Base-by-base conservation (phyloP, 2,113 vertebrate genomes). In the Onychorhynchus coronatus region DNA sequence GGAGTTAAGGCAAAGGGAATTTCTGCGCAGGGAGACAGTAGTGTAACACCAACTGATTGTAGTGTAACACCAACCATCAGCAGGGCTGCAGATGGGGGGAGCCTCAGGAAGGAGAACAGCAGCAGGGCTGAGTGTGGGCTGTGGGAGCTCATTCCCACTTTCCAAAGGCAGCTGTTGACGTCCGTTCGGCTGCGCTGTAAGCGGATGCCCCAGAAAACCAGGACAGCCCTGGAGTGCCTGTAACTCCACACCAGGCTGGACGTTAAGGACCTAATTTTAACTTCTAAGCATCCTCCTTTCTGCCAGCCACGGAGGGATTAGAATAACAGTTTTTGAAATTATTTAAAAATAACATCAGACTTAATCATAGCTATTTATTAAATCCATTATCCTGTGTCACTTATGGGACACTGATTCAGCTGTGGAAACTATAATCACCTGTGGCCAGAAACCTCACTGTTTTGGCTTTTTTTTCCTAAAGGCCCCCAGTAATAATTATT, bases 331-430 rank as follows among this genome's bases (percentile, higher is more conserved):
- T 92, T 91, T 81, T 92, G 83, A 90, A 90, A 92, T 91, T 72
- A 91, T 84, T 96, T 95, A 93, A 94, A 96, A 95, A 93, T 94
- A 94, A 87, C 92, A 75, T 35, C 92, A 97, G 86, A 82, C 84
- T 97, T 96, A 96, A 94, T 92, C 92, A 94, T 30, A 85, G 88
- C 82, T 95, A 88, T 91, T 93, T 91, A 91, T 94, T 96, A 96
- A 96, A 95, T 71, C 90, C 85, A 87, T 96, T 92, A 95, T 91
- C 94, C 74, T 87, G 87, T 87, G 93, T 79, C 89, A 87, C 76
- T 78, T 95, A 63, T 27, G 83, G 79, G 95, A 93, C 85, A 81
- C 55, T 80, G 79, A 71, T 44, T 84, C 90, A 88, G 83, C 88
- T 89, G 68, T 3, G 2, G 83, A 73, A 95, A 83, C 19, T 72